phyloP scores from a whole-genome alignment of 2,113 vertebrate species.

The Poeciliopsis prolifica region DNA sequence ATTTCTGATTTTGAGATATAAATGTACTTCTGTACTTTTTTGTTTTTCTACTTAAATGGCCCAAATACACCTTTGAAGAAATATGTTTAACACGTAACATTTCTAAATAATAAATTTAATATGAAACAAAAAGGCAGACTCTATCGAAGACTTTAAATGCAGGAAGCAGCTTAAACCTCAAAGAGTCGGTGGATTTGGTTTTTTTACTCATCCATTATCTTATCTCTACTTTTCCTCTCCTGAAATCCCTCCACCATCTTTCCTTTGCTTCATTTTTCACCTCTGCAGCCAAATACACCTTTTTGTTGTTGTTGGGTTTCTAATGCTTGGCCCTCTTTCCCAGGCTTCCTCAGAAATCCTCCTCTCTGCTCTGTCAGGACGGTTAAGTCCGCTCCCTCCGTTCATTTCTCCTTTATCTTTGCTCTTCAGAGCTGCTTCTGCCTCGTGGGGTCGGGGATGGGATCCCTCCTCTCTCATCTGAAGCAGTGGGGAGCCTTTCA shows the following conservation, averaged over 20 bases:
- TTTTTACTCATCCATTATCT: background rate
- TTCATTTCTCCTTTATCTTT: constrained; percentile 37
- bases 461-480: constrained; percentile 54
- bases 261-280: background rate
- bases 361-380: background rate
- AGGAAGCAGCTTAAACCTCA: background rate
- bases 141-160: background rate
- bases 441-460: constrained; percentile 35
- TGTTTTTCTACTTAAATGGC: too few relatives aligned
- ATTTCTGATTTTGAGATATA: too few relatives aligned
- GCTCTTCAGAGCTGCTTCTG: constrained; percentile 28
- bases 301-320: constrained; percentile 2
- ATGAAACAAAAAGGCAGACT: background rate
- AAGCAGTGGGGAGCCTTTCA: constrained; percentile 39
- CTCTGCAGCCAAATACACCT: background rate
- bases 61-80: background rate
- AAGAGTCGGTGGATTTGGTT: background rate
- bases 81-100: background rate
- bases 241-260: background rate
- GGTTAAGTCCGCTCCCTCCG: constrained; percentile 10
- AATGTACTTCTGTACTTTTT: too few relatives aligned
- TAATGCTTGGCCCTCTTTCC: constrained; percentile 19
- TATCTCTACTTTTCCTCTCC: background rate
- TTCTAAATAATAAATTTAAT: background rate
- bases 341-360: constrained; percentile 4